These are phyloP conservation scores for Campylomormyrus numenius DNA, from an alignment of 2,113 vertebrate genomes.

Conservation along the genomic window DNA sequence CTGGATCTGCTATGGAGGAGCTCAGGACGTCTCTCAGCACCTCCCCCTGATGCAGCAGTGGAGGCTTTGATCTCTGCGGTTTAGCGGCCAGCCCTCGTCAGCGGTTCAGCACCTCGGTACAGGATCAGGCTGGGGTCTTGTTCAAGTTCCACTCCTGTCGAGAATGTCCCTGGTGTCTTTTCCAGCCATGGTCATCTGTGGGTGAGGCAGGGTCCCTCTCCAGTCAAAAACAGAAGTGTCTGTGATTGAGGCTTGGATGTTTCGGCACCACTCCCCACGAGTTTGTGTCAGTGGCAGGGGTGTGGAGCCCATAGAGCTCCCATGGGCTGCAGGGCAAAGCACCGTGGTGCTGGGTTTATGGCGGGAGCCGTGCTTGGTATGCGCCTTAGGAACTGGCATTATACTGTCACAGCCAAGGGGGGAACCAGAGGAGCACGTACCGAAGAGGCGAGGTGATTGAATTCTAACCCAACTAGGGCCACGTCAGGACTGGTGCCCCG, in stretches of 20 bases:
- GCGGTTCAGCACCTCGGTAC: neutral
- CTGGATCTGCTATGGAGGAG: neutral
- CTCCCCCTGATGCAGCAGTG: neutral
- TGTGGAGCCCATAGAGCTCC: neutral
- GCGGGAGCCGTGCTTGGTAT: constrained; percentile 44
- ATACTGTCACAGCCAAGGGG: constrained; percentile 47
- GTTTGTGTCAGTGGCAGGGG: neutral
- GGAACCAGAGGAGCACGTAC: constrained; percentile 42
- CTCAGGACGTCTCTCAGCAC: neutral
- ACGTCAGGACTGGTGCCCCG: constrained; percentile 54
- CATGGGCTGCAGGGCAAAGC: neutral
- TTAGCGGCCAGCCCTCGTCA: neutral
- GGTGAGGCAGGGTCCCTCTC: neutral
- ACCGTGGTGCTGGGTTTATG: constrained; percentile 38
- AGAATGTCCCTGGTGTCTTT: neutral
- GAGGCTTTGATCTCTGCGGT: neutral
- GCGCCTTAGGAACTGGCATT: constrained; percentile 39
- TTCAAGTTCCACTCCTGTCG: neutral
- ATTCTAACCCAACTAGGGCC: constrained; percentile 53
- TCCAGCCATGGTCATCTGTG: neutral
- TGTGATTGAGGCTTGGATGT: neutral
- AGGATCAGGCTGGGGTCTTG: neutral
- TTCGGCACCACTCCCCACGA: neutral
- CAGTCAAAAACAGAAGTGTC: neutral
- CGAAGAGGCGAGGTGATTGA: constrained; percentile 57